Evolutionary conservation across 2,113 vertebrate species (phyloP).

Genomic region (Ceyx melanurus): DNA sequence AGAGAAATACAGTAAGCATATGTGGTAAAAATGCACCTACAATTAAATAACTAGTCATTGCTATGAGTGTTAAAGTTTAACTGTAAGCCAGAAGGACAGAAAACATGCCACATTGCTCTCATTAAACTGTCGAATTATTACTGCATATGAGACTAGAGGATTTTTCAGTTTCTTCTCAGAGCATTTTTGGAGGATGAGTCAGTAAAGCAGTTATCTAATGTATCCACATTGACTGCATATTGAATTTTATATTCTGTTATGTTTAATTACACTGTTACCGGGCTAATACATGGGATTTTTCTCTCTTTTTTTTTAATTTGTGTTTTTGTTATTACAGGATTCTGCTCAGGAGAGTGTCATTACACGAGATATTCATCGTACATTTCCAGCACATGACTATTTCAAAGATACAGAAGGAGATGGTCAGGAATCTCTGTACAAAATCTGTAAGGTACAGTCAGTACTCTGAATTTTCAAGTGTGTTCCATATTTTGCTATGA

Average conservation of each 20-base stretch:
- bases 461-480: neutral
- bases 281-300: neutral
- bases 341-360: constrained; percentile 93
- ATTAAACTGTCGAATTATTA: constrained; percentile 8
- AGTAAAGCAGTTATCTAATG: neutral
- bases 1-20: neutral
- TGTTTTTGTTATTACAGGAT: constrained; percentile 77
- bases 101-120: neutral
- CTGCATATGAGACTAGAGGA: neutral
- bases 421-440: constrained; percentile 95
- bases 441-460: constrained; percentile 93
- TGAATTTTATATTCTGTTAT: neutral
- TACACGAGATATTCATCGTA: constrained; percentile 95
- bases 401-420: constrained; percentile 96
- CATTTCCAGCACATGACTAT: constrained; percentile 96
- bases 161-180: constrained; percentile 14
- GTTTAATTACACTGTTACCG: neutral
- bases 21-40: neutral
- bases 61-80: neutral
- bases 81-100: constrained; percentile 2
- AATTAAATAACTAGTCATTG: constrained; percentile 6
- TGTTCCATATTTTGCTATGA: neutral
- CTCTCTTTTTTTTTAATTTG: neutral
- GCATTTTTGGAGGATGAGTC: constrained; percentile 12
- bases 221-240: neutral